These are phyloP conservation scores for Callionymus lyra DNA, from an alignment of 2,113 vertebrate species.

Conservation along the genomic window DNA sequence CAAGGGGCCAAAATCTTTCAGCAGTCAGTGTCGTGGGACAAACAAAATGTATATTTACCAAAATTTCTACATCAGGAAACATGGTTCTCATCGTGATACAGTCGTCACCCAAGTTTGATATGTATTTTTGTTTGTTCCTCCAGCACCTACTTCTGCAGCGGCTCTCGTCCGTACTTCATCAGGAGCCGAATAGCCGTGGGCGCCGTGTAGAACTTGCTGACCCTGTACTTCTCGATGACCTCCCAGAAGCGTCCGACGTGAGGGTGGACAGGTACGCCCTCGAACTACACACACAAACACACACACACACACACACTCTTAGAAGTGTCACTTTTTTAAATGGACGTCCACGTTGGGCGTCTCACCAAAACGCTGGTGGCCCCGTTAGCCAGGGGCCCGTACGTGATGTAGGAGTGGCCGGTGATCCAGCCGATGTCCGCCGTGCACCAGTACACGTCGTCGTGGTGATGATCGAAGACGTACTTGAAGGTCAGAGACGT, in stretches of 20 bases:
- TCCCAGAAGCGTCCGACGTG: constrained; percentile 85
- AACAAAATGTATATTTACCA: no score
- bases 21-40: no score
- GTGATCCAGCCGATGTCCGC: constrained; percentile 98
- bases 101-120: no score
- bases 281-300: constrained; percentile 71
- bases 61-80: no score
- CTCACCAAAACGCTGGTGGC: constrained; percentile 89
- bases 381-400: constrained; percentile 88
- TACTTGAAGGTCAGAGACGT: constrained; percentile 85
- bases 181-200: constrained; percentile 92
- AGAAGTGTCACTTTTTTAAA: not conserved
- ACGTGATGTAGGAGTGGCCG: constrained; percentile 91
- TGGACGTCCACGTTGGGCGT: constrained; percentile 42
- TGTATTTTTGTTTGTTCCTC: not conserved
- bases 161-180: constrained; percentile 93
- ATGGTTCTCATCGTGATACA: no score
- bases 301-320: constrained; percentile 16
- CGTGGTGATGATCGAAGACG: constrained; percentile 86
- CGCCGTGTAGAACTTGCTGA: constrained; percentile 96
- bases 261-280: constrained; percentile 91
- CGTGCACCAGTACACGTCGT: constrained; percentile 95
- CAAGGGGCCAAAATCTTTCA: no score
- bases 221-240: constrained; percentile 86
- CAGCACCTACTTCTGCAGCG: constrained; percentile 77